Conservation (phyloP, 1,140 invertebrate species). For the Trigoniulus corallinus region DNA sequence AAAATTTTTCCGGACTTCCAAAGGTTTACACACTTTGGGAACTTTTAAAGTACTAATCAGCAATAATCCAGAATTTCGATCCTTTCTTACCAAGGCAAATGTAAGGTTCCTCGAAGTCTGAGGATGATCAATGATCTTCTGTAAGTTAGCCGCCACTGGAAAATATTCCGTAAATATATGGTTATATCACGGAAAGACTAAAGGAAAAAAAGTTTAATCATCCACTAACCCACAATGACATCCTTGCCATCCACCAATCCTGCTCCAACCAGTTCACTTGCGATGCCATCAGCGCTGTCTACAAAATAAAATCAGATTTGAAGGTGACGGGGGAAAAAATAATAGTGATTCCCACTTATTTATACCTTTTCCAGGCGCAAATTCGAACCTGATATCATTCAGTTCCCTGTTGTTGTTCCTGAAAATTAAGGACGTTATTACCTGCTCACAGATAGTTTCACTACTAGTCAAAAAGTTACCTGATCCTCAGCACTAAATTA, state of each 20-base stretch:
- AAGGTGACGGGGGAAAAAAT: conserved; percentile 6
- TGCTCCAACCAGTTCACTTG: conserved; percentile 80
- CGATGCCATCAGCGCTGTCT: conserved; percentile 87
- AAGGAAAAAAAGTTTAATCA: conserved; percentile 5
- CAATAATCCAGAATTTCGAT: too few species aligned
- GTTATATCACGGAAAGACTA: too few species aligned
- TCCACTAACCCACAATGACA: conserved; percentile 42
- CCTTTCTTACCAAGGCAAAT: conserved; percentile 82
- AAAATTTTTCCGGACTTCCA: too few species aligned
- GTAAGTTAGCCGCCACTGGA: conserved; percentile 71
- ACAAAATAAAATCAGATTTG: conserved; percentile 13
- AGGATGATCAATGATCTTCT: conserved; percentile 62
- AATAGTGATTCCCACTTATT: conserved; percentile 2
- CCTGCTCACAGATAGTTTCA: too few species aligned
- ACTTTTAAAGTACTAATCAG: too few species aligned
- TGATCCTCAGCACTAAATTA: conserved; percentile 65
- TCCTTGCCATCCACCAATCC: conserved; percentile 84
- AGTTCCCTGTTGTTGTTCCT: conserved; percentile 78
- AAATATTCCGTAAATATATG: conserved; percentile 1
- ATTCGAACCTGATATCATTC: conserved; percentile 96
- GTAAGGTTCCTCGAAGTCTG: conserved; percentile 47
- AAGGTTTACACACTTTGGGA: too few species aligned
- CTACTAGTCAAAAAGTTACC: conserved; percentile 32
- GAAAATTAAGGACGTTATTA: conserved; percentile 18
- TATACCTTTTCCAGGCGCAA: conserved; percentile 54